Evolutionary conservation across 1,140 invertebrate genomes (phyloP).

Genomic region (Rhagoletis pomonella): DNA sequence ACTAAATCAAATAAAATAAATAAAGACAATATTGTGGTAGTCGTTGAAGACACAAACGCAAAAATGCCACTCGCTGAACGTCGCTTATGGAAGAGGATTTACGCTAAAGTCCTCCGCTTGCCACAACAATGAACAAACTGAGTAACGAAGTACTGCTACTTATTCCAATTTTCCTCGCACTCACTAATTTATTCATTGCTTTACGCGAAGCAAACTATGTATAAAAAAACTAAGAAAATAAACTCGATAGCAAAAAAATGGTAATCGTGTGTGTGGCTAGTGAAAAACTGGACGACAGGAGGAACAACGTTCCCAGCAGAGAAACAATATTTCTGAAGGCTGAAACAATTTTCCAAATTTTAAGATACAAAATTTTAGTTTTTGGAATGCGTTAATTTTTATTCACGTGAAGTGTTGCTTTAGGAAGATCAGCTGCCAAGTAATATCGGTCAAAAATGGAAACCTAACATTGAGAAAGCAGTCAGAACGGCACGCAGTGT

Average conservation of each 20-base stretch:
- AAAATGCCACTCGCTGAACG: not conserved
- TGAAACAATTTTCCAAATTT: too few relatives aligned
- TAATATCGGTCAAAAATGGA: too few relatives aligned
- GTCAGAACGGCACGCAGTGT: too few relatives aligned
- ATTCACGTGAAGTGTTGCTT: too few relatives aligned
- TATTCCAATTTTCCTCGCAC: slow-evolving; percentile 12
- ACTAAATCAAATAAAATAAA: slow-evolving; percentile 44
- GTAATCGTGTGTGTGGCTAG: not conserved
- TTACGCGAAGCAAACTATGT: not conserved
- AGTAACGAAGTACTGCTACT: not conserved
- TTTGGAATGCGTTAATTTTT: too few relatives aligned
- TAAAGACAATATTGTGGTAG: slow-evolving; percentile 38
- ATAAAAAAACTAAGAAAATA: not conserved
- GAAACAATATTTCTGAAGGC: not conserved
- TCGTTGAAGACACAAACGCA: not conserved
- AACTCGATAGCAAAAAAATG: slow-evolving; percentile 15
- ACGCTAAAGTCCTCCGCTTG: slow-evolving; percentile 14
- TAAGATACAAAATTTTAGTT: too few relatives aligned
- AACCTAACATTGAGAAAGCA: too few relatives aligned
- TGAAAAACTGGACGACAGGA: not conserved
- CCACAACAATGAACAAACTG: not conserved
- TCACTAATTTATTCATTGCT: slow-evolving; percentile 51
- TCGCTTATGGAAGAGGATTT: slow-evolving; percentile 30
- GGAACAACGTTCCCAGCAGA: not conserved
- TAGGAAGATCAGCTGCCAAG: too few relatives aligned